Percentiles rank a stretch among this genome's conserved stretches.
Evolutionary conservation across 2,113 vertebrate genomes (phyloP).

Genomic region (Macroglossus sobrinus): DNA sequence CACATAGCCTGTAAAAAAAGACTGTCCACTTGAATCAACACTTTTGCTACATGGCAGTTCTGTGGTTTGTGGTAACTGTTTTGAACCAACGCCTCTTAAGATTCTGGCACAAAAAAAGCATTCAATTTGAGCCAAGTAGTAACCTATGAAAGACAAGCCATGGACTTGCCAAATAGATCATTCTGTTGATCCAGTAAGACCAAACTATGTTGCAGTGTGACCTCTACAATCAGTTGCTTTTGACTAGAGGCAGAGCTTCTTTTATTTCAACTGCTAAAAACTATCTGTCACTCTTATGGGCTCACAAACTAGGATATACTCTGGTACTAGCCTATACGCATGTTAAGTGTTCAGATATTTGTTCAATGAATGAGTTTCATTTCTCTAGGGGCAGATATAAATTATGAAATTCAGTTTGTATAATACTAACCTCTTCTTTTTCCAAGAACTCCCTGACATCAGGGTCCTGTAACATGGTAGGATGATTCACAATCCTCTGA

Average conservation of each 20-base stretch:
- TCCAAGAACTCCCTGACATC: slow-evolving; percentile 97
- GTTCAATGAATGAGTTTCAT: background rate
- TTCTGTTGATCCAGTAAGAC: background rate
- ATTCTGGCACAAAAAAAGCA: slow-evolving; percentile 32
- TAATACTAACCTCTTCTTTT: slow-evolving; percentile 92
- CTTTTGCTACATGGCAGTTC: background rate
- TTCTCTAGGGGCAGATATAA: background rate
- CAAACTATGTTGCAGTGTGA: background rate
- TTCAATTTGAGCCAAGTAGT: background rate
- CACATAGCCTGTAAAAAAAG: background rate
- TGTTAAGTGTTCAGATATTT: background rate
- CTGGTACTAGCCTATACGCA: background rate
- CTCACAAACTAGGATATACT: background rate
- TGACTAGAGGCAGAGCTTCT: background rate
- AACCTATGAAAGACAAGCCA: background rate
- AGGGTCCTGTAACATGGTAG: slow-evolving; percentile 95
- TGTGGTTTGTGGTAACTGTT: slow-evolving; percentile 22
- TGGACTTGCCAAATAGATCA: background rate
- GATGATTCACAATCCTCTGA: slow-evolving; percentile 93
- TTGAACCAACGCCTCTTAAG: background rate
- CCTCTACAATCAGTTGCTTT: background rate
- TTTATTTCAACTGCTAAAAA: slow-evolving; percentile 37
- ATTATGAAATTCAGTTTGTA: background rate
- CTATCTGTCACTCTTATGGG: background rate
- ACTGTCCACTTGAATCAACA: background rate